Percentiles rank a stretch among this genome's conserved stretches.
These are phyloP conservation scores for Hirtodrosophila histrioides DNA, from an alignment of 2,888 invertebrate species.

Conservation along the genomic window DNA sequence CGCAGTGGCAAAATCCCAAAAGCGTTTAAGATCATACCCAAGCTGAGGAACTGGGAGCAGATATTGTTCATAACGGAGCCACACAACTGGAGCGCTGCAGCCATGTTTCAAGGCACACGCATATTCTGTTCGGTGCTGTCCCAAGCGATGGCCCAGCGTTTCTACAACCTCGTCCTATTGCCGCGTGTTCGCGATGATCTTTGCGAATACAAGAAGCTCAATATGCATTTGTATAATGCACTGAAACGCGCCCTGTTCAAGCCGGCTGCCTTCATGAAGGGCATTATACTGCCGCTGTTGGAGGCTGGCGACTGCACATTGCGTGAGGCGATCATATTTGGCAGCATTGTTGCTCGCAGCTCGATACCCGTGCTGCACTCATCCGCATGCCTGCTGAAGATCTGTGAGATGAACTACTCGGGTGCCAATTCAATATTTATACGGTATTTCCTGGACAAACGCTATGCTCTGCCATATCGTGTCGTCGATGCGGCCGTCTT, in stretches of 20 bases:
- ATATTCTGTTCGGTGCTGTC: slow-evolving; percentile 99
- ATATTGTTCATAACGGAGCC: slow-evolving; percentile 94
- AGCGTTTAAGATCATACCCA: slow-evolving; percentile 98
- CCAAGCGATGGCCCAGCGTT: slow-evolving; percentile 97
- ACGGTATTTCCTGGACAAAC: slow-evolving; percentile 97
- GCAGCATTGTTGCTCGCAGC: slow-evolving; percentile 94
- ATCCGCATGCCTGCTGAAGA: slow-evolving; percentile 96
- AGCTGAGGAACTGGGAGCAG: slow-evolving; percentile 97
- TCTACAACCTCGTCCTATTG: slow-evolving; percentile 95
- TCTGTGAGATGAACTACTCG: slow-evolving; percentile 98
- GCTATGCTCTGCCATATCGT: slow-evolving; percentile 97
- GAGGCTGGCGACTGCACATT: slow-evolving; percentile 97
- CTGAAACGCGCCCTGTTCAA: slow-evolving; percentile 96
- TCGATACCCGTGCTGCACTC: slow-evolving; percentile 98
- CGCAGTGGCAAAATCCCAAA: slow-evolving; percentile 98
- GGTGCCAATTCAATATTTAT: slow-evolving; percentile 98
- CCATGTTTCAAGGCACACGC: slow-evolving; percentile 93
- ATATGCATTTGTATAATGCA: slow-evolving; percentile 98
- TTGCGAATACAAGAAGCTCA: slow-evolving; percentile 96
- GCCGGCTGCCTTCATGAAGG: slow-evolving; percentile 99
- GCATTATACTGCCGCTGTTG: slow-evolving; percentile 89
- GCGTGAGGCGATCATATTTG: slow-evolving; percentile 97
- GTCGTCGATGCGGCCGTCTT: slow-evolving; percentile 97
- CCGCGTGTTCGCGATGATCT: slow-evolving; percentile 98
- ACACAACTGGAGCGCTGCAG: slow-evolving; percentile 98